Evolutionary conservation across 1,140 invertebrate genomes (phyloP).

Genomic region (Zaprionus vittiger): DNA sequence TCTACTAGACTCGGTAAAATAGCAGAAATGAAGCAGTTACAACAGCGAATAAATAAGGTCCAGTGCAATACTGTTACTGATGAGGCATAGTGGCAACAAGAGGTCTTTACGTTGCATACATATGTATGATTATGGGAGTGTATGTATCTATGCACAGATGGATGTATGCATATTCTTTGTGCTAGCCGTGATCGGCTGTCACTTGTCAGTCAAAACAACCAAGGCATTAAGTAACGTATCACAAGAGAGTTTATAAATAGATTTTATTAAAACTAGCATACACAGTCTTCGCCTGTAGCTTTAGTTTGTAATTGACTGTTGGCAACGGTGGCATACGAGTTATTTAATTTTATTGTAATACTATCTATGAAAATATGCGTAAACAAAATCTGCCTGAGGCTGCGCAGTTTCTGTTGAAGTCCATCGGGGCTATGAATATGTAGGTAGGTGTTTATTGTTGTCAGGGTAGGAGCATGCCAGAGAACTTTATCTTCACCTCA

Average conservation of each 20-base stretch:
- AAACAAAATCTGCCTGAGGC: neutral
- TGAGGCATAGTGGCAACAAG: constrained; percentile 57
- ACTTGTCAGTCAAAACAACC: constrained; percentile 43
- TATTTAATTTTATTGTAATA: constrained; percentile 37
- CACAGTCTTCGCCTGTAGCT: constrained; percentile 18
- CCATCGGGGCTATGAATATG: neutral
- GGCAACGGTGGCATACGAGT: constrained; percentile 15
- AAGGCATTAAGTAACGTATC: constrained; percentile 38
- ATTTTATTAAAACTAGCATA: constrained; percentile 15
- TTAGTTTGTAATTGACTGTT: constrained; percentile 38
- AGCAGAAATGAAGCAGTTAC: neutral
- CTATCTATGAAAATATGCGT: constrained; percentile 1
- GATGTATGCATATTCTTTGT: constrained; percentile 17
- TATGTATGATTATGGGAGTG: neutral
- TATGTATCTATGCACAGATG: neutral
- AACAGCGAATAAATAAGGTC: neutral
- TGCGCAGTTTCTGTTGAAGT: neutral
- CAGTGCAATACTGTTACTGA: constrained; percentile 41
- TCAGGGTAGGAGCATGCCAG: neutral
- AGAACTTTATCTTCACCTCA: neutral
- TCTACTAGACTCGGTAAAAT: neutral
- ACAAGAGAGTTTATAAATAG: constrained; percentile 38
- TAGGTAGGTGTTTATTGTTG: neutral
- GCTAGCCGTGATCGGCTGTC: constrained; percentile 39
- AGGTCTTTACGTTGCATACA: neutral